phyloP scores from a whole-genome alignment of 2,797 vertebrate species.

The Lophius americanus region DNA sequence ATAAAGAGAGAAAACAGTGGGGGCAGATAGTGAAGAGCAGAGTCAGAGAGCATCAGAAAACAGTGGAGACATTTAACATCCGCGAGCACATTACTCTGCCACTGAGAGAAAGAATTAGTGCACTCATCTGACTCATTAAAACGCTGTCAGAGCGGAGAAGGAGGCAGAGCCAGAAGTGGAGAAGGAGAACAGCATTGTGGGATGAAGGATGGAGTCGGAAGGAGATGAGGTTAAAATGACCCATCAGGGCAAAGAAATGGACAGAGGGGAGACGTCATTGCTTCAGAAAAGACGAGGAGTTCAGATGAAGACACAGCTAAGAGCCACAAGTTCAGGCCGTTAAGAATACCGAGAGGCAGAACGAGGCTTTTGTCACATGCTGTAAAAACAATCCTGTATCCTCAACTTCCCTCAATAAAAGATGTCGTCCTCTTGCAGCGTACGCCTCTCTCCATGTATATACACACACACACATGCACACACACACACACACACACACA shows the following conservation, averaged over 20 bases:
- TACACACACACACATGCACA: slow-evolving; percentile 5
- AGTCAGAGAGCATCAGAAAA: slow-evolving; percentile 57
- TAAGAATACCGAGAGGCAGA: slow-evolving; percentile 48
- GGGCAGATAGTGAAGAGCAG: slow-evolving; percentile 31
- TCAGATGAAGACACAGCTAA: slow-evolving; percentile 14
- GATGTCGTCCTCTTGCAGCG: slow-evolving; percentile 59
- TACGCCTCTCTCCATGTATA: slow-evolving; percentile 22
- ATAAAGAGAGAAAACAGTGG: slow-evolving; percentile 29
- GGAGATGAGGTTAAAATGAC: slow-evolving; percentile 24
- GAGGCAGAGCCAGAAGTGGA: slow-evolving; percentile 43
- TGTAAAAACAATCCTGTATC: slow-evolving; percentile 44
- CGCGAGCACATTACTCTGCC: slow-evolving; percentile 67
- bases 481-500: slow-evolving; percentile 9
- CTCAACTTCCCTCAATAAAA: slow-evolving; percentile 46
- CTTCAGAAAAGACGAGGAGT: slow-evolving; percentile 24
- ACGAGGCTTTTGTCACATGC: slow-evolving; percentile 51
- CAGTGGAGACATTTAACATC: slow-evolving; percentile 64
- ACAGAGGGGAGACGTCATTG: slow-evolving; percentile 27
- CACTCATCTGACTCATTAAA: slow-evolving; percentile 71
- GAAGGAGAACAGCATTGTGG: slow-evolving; percentile 25
- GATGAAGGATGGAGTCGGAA: slow-evolving; percentile 9
- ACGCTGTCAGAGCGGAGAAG: slow-evolving; percentile 52
- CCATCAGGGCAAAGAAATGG: slow-evolving; percentile 50
- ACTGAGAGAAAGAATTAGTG: slow-evolving; percentile 71
- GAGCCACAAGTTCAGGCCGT: slow-evolving; percentile 48